Evolutionary conservation across 2,888 invertebrate genomes (phyloP), one percentile per base, ranked within the genome.

Genomic region (Athripsodes cinereus): DNA sequence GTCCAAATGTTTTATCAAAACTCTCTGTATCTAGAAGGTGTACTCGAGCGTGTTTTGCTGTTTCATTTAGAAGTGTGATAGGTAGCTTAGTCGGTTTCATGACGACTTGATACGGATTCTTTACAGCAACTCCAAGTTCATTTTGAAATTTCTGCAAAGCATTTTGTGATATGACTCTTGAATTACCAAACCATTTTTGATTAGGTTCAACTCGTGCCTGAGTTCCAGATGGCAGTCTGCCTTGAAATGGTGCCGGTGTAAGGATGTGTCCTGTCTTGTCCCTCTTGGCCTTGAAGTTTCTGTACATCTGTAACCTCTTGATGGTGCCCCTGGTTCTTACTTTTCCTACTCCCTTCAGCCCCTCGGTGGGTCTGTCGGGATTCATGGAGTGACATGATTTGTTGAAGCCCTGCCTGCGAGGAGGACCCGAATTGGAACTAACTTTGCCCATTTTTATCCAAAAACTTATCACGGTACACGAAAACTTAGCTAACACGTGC

Each of bases 181-280:
- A 96, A 72, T 99, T 99, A 16, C 97, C 96, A 74, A 99, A 99
- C 99, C 99, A 99, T 71, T 91, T 94, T 67, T 96, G 92, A 66
- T 93, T 96, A 1, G 99, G 99, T 74, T 97, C 99, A 0, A 99
- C 93, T 59, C 98, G 82, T 26, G 97, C 94, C 70, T 90, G 85
- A 1, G 93, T 88, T 21, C 99, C 99, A 31, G 96, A 87, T 13
- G 89, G 78, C 20, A 96, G 76, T 76, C 87, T 86, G 49, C 90
- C 90, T 83, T 99, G 99, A 72, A 95, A 99, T 1, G 98, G 97
- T 1, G 99, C 99, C 22, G 97, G 90, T 35, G 86, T 87, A 49
- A 96, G 75, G 56, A 99, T 96, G 81, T 96, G 92, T 52, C 98
- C 91, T 57, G 79, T 81, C 68, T 84, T 86, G 74, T 98, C 89